Conservation (phyloP, 1,140 invertebrate genomes). For the Pteromalus puparum region DNA sequence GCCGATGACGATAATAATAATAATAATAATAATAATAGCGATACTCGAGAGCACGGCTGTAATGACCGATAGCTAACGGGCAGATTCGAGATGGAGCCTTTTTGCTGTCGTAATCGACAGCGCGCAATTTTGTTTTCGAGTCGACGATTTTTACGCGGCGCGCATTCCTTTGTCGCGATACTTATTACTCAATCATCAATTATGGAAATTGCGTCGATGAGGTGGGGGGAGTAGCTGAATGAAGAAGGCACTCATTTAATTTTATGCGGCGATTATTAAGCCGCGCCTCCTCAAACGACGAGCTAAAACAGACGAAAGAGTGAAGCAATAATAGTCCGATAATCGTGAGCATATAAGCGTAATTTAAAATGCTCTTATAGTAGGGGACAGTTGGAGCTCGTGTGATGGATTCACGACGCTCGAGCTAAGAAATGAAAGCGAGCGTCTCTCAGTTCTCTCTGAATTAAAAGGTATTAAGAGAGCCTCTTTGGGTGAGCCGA, state of each 20-base stretch:
- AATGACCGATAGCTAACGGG: conserved; percentile 50
- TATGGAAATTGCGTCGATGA: conserved; percentile 39
- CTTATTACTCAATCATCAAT: conserved; percentile 45
- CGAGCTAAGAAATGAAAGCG: background rate
- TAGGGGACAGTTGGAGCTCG: too few relatives aligned
- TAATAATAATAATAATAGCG: conserved; percentile 52
- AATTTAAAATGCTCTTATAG: background rate
- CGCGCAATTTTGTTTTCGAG: background rate
- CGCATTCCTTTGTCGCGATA: conserved; percentile 2
- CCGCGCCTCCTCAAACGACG: background rate
- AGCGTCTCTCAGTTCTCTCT: background rate
- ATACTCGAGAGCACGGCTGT: conserved; percentile 14
- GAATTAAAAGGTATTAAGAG: conserved; percentile 35
- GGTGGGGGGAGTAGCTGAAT: background rate
- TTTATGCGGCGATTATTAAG: background rate
- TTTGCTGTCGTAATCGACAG: conserved; percentile 55
- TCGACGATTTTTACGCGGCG: conserved; percentile 59
- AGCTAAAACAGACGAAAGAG: conserved; percentile 5
- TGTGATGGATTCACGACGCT: background rate
- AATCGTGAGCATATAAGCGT: background rate
- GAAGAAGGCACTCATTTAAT: conserved; percentile 8
- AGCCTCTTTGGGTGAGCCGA: conserved; percentile 36
- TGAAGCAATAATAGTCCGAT: background rate
- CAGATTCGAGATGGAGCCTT: too few relatives aligned
- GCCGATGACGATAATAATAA: conserved; percentile 31